Evolutionary conservation across 2,113 vertebrate genomes (phyloP).

Genomic region (Crotalus helleri): DNA sequence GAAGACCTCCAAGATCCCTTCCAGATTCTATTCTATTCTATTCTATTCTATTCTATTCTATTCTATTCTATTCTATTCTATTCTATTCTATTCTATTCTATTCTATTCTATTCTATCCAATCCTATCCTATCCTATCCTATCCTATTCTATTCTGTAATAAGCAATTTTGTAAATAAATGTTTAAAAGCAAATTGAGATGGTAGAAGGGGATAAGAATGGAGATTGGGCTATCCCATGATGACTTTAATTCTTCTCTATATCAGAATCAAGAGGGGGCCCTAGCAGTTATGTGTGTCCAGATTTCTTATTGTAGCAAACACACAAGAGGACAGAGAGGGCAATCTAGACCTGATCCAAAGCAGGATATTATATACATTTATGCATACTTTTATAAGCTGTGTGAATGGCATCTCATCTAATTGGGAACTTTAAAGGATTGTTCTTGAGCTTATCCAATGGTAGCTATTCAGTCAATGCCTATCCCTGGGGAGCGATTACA

Average conservation of each 20-base stretch:
- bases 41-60: too few species aligned
- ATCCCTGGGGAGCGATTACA: not conserved
- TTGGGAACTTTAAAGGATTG: not conserved
- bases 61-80: too few species aligned
- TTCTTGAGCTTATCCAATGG: not conserved
- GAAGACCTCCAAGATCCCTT: too few species aligned
- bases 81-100: too few species aligned
- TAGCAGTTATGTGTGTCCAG: too few species aligned
- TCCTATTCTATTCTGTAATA: too few species aligned
- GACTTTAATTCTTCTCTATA: not conserved
- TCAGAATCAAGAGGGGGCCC: not conserved
- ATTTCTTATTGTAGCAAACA: not conserved
- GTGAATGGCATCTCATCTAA: not conserved
- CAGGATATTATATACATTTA: not conserved
- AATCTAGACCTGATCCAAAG: not conserved
- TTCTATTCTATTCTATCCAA: too few species aligned
- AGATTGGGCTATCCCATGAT: not conserved
- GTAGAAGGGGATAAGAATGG: too few species aligned
- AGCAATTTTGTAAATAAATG: not conserved
- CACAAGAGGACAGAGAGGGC: not conserved
- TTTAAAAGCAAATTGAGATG: not conserved
- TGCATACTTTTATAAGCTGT: not conserved
- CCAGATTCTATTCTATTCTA: too few species aligned
- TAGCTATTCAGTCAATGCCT: rapidly evolving
- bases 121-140: rapidly evolving